Evolutionary conservation across 2,113 vertebrate genomes (phyloP).

Genomic region (Megaceryle maxima): DNA sequence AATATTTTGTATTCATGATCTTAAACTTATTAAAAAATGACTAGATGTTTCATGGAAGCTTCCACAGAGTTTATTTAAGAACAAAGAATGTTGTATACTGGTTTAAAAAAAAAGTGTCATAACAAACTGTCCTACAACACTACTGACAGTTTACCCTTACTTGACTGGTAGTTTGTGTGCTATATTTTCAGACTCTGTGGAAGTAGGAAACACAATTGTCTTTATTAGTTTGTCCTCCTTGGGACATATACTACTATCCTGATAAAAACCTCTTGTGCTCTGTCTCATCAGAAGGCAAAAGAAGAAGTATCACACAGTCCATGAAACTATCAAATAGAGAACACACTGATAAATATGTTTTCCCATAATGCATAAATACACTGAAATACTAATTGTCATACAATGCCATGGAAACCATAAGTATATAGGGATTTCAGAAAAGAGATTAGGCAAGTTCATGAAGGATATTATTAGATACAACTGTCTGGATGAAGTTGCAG

Average conservation of each 20-base stretch:
- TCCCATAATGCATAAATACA: not conserved
- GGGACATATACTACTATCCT: not conserved
- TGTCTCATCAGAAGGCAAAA: not conserved
- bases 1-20: not conserved
- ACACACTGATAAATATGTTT: not conserved
- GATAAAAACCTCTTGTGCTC: not conserved
- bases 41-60: not conserved
- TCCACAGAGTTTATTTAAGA: not conserved
- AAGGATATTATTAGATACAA: not conserved
- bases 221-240: not conserved
- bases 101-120: not conserved
- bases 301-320: not conserved
- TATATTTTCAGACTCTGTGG: not conserved
- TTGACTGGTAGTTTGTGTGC: accelerated
- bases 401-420: not conserved
- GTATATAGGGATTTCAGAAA: not conserved
- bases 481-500: not conserved
- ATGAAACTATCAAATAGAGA: not conserved
- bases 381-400: not conserved
- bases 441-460: not conserved
- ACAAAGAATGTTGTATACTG: not conserved
- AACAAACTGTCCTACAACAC: not conserved
- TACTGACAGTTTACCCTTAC: not conserved
- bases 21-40: not conserved
- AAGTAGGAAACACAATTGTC: not conserved